A percentile compares a stretch with the other conserved stretches of the same genome.
These are phyloP conservation scores for Cataglyphis hispanica DNA, from an alignment of 1,140 invertebrate species.

Conservation along the genomic window DNA sequence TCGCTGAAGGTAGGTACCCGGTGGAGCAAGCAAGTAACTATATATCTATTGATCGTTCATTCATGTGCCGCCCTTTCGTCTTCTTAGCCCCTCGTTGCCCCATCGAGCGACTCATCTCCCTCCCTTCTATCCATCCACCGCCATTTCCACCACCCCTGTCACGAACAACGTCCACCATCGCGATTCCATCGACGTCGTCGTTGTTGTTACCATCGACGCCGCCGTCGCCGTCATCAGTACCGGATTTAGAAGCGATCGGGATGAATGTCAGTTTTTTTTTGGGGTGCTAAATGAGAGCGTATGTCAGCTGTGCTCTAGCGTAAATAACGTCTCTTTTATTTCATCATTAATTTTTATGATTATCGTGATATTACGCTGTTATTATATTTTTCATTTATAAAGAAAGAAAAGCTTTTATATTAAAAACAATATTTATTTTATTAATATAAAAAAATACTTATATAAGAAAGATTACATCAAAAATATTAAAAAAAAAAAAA, in stretches of 20 bases:
- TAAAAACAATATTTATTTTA: neutral
- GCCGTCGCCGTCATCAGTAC: slow-evolving; percentile 42
- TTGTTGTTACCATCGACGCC: slow-evolving; percentile 27
- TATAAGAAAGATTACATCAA: too few species aligned
- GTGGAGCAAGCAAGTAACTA: slow-evolving; percentile 74
- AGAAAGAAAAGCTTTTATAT: neutral
- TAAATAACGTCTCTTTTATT: neutral
- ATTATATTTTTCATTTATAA: neutral
- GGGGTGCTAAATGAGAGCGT: neutral
- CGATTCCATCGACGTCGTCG: slow-evolving; percentile 63
- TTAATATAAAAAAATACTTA: neutral
- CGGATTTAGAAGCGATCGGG: slow-evolving; percentile 6
- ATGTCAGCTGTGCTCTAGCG: neutral
- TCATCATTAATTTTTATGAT: neutral
- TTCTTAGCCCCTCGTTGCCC: slow-evolving; percentile 69
- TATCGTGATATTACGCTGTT: neutral
- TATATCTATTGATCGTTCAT: slow-evolving; percentile 85
- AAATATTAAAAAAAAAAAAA: neutral
- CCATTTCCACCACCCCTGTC: slow-evolving; percentile 64
- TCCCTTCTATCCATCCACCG: slow-evolving; percentile 58
- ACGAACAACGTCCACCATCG: slow-evolving; percentile 51
- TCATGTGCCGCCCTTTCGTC: slow-evolving; percentile 80
- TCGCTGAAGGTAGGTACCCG: slow-evolving; percentile 63
- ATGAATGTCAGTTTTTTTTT: neutral
- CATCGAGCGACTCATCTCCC: slow-evolving; percentile 55